phyloP scores from a whole-genome alignment of 2,797 vertebrate species.

The Sphenodon punctatus region DNA sequence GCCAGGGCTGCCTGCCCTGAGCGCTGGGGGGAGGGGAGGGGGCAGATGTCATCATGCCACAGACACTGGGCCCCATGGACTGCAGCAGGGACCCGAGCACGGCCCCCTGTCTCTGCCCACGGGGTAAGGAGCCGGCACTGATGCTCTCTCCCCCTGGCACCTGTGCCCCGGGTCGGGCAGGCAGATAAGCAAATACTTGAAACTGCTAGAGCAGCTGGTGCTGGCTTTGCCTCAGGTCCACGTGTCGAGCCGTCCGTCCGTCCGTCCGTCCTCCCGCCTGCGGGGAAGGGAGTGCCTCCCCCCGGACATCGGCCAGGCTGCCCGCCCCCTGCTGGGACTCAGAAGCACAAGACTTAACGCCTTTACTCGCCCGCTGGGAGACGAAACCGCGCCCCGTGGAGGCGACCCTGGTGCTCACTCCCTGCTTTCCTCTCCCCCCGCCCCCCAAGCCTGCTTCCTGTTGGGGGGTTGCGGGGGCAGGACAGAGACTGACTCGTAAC shows the following conservation, averaged over 20 bases:
- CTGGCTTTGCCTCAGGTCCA: slow-evolving; percentile 9
- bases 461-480: not conserved
- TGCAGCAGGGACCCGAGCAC: not conserved
- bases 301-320: not conserved
- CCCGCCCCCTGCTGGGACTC: not conserved
- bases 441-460: not conserved
- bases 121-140: not conserved
- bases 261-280: not conserved
- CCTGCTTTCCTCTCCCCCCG: no score
- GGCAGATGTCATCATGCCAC: not conserved
- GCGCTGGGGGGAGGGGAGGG: not conserved
- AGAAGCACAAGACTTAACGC: slow-evolving; percentile 3
- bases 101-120: not conserved
- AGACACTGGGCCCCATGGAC: not conserved
- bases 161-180: not conserved
- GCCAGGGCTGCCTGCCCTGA: not conserved
- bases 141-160: not conserved
- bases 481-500: slow-evolving; percentile 2
- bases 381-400: no score
- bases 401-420: not conserved
- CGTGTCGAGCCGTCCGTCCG: slow-evolving; percentile 12
- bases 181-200: slow-evolving; percentile 25
- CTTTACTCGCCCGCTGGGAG: not conserved
- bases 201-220: slow-evolving; percentile 14
- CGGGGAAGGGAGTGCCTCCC: not conserved